Conservation (phyloP, 1,140 invertebrate species). For the Cydia splendana region DNA sequence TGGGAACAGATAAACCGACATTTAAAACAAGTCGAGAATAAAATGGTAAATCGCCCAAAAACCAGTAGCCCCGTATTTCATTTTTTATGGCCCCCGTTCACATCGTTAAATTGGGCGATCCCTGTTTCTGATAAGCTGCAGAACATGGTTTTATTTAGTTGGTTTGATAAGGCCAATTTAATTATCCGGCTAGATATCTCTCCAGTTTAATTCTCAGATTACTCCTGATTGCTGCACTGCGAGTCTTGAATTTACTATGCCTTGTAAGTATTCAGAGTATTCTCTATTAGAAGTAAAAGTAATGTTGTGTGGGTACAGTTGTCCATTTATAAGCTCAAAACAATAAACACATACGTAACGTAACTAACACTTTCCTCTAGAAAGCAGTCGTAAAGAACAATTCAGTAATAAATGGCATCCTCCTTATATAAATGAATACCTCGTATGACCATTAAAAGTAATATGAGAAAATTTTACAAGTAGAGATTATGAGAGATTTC, state of each 20-base stretch:
- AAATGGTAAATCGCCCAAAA: constrained; percentile 30
- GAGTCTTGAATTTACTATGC: too few relatives aligned
- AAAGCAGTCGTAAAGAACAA: constrained; percentile 13
- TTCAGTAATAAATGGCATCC: constrained; percentile 16
- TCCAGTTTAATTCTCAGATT: neutral
- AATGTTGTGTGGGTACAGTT: neutral
- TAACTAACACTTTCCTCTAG: constrained; percentile 4
- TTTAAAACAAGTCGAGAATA: constrained; percentile 28
- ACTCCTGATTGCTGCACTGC: neutral
- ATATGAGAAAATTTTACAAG: constrained; percentile 27
- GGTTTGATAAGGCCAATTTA: constrained; percentile 19
- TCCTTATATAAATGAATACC: neutral
- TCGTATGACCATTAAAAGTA: constrained; percentile 21
- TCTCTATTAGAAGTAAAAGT: neutral
- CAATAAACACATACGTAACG: neutral
- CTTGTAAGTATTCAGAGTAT: too few relatives aligned
- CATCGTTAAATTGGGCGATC: constrained; percentile 30
- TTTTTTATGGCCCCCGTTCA: constrained; percentile 30
- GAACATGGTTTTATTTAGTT: constrained; percentile 10
- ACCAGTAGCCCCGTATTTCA: constrained; percentile 30
- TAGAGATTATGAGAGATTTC: constrained; percentile 22
- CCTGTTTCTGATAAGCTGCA: constrained; percentile 12
- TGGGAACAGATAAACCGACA: constrained; percentile 20
- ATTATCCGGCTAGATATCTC: constrained; percentile 9
- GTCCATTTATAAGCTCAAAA: neutral